Evolutionary conservation across 2,113 vertebrate genomes (phyloP).

Genomic region (Mastomys natalensis): DNA sequence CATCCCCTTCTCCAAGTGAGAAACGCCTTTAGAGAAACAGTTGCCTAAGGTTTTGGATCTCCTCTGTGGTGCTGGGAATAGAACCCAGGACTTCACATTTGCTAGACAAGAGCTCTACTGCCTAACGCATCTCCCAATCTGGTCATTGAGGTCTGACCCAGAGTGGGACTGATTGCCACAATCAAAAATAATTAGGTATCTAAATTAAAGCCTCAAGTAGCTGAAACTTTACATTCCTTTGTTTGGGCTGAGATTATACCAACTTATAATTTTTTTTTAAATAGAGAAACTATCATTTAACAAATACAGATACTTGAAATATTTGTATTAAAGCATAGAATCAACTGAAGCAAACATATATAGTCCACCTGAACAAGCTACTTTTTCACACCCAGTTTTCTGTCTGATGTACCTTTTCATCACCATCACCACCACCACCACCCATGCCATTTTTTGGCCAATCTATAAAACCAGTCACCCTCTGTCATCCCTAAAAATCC

Average conservation of each 20-base stretch:
- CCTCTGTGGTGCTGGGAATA: not conserved
- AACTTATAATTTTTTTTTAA: not conserved
- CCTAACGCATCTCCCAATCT: not conserved
- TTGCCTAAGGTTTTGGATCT: not conserved
- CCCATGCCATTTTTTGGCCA: not conserved
- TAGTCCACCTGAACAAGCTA: not conserved
- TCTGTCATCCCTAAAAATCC: not conserved
- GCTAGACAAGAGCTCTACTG: not conserved
- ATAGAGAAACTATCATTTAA: not conserved
- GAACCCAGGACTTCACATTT: not conserved
- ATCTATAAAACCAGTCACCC: too few species aligned
- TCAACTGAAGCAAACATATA: not conserved
- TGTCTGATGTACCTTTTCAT: not conserved
- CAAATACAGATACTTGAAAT: not conserved
- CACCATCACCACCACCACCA: not conserved
- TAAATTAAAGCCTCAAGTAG: not conserved
- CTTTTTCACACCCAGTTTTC: not conserved
- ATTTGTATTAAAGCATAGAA: not conserved
- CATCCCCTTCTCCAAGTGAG: not conserved
- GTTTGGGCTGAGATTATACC: not conserved
- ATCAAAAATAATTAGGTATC: not conserved
- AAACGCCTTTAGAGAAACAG: not conserved
- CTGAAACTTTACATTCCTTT: not conserved
- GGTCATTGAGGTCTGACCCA: not conserved
- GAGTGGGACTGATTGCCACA: not conserved